Evolutionary conservation across 2,888 invertebrate genomes (phyloP), one percentile per base, ranked within the genome.

Genomic region (Nymphalis urticae): DNA sequence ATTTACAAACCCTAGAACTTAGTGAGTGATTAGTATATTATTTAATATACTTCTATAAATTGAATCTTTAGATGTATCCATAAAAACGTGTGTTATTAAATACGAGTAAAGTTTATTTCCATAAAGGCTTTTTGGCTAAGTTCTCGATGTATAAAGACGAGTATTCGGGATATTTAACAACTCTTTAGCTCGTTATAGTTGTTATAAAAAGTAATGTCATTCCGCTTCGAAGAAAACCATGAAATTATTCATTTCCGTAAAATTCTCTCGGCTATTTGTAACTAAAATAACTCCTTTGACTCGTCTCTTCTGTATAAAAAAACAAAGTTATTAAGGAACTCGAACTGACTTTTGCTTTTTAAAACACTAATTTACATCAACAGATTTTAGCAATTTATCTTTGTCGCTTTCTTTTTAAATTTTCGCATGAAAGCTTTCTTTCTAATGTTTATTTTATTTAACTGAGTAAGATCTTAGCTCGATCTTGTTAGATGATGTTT

Each of bases 301-400:
- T 58, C 48, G 42, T 58, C 36, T 50, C 36, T 36, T 36, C 5
- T 50, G 10, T 48, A 64, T 27, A 64, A 50, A 64, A 50, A 61
- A 64, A 13, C 19, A 58, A n/a, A 13, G 21, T 56, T 56, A 32
- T 56, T 27, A 24, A 56, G 24, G 8, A 10, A n/a, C n/a, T 17
- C 16, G 5, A 24, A 19, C 32, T 10, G 53, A 32, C 42, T 66
- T 48, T 56, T 61, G 10, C 27, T 48, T 62, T 36, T 61, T 5
- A 51, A 48, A 54, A 54, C 21, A 62, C 10, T 54, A 48, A 66
- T 66, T 66, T 32, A 27, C 47, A 53, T 66, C 27, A 48, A 61
- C 54, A 36, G 27, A 61, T 61, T 51, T 51, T 47, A 27, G 51
- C n/a, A 17, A 66, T 62, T 48, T 62, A 32, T 62, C 21, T 66